Evolutionary conservation across 2,888 invertebrate species (phyloP).

Genomic region (Chymomyza amoena): DNA sequence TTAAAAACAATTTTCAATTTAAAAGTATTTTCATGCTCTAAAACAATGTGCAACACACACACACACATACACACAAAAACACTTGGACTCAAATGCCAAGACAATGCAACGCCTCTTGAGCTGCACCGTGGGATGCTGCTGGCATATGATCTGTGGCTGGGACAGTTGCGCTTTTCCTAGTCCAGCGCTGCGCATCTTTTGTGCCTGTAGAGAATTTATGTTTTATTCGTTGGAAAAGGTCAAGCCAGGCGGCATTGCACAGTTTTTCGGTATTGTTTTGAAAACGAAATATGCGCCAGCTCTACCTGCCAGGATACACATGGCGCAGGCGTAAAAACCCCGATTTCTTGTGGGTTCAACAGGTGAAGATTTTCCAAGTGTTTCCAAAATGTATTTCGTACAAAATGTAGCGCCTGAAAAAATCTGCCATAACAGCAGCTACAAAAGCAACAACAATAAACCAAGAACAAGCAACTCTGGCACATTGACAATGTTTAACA

Average conservation of each 20-base stretch:
- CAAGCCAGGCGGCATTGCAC: constrained; percentile 3
- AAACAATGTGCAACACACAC: constrained; percentile 33
- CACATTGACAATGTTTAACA: constrained; percentile 14
- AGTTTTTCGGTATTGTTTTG: neutral
- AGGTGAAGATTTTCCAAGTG: constrained; percentile 48
- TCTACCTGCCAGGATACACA: neutral
- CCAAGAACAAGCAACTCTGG: constrained; percentile 1
- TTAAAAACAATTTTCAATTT: constrained; percentile 60
- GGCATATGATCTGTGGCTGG: neutral
- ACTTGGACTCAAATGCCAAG: constrained; percentile 21
- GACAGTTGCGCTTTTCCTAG: constrained; percentile 34
- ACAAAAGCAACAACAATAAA: constrained; percentile 47
- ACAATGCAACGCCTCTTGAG: constrained; percentile 64
- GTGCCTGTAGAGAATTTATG: constrained; percentile 39
- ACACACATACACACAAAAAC: neutral
- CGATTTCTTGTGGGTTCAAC: constrained; percentile 51
- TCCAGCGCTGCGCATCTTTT: constrained; percentile 31
- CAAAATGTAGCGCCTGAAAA: constrained; percentile 37
- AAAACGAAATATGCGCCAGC: constrained; percentile 1
- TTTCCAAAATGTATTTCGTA: neutral
- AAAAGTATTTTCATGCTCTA: constrained; percentile 64
- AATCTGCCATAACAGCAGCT: constrained; percentile 54
- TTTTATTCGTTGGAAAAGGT: constrained; percentile 38
- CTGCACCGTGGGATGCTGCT: constrained; percentile 52
- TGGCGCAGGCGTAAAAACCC: constrained; percentile 58